Percentiles rank a stretch among this genome's conserved stretches.
phyloP scores from a whole-genome alignment of 2,888 invertebrate species.

The Rhopalosiphum nymphaeae region DNA sequence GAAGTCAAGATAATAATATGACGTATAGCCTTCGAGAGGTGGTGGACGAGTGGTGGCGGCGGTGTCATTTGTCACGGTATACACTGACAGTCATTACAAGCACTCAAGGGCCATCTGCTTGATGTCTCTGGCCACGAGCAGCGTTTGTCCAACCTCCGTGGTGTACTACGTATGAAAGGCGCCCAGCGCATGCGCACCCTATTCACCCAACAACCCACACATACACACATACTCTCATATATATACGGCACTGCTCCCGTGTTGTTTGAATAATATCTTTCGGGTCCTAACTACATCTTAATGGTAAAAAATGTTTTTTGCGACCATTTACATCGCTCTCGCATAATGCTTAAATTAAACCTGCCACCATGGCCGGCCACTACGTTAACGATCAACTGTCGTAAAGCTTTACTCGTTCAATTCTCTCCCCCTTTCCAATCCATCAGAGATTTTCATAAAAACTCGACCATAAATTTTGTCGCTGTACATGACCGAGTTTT shows the following conservation, averaged over 20 bases:
- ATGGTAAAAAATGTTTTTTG: constrained; percentile 45
- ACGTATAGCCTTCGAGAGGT: neutral
- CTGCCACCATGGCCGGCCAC: neutral
- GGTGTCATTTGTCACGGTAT: constrained; percentile 53
- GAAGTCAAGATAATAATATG: constrained; percentile 56
- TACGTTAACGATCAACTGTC: constrained; percentile 41
- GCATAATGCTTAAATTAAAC: constrained; percentile 10
- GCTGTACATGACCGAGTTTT: neutral
- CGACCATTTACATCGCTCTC: neutral
- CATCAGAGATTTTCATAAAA: constrained; percentile 16
- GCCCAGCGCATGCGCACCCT: neutral
- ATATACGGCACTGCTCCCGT: neutral
- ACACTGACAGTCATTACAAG: constrained; percentile 52
- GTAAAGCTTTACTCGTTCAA: neutral
- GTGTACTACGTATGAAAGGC: neutral
- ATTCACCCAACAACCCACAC: no score
- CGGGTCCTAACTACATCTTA: constrained; percentile 32
- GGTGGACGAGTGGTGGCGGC: constrained; percentile 10
- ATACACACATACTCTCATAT: neutral
- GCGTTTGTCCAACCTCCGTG: neutral
- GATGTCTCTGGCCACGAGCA: neutral
- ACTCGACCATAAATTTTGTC: constrained; percentile 12
- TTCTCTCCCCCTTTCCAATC: neutral
- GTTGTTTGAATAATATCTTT: constrained; percentile 44
- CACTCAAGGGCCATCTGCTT: constrained; percentile 51